Base-by-base conservation (phyloP, 2,888 invertebrate species). In the Lamellibrachia columna region DNA sequence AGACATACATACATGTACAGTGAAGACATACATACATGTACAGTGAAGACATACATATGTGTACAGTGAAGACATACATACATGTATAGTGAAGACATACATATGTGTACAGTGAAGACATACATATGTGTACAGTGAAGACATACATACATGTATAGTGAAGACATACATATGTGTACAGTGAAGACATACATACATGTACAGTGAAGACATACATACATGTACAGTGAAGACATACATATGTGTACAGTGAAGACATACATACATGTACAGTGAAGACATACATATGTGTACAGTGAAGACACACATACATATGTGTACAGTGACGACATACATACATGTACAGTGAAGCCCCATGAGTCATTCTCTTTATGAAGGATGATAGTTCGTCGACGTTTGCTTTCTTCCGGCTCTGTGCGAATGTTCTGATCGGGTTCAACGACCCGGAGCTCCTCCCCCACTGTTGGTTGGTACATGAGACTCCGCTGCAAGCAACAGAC, bases 291-390 rank as follows among this genome's bases (percentile, higher is more conserved):
- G 58, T 58, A 58, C 58, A 58, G 8, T 15, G 15, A 58, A 58
- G 3, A 15, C 15, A 58, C 2, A 58, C 58, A 58, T 58, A 58
- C 8, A 58, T 2, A 58, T 2, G 15, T 58, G 90, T 7, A 90
- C 52, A 53, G 6, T 9, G 40, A 15, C 0, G 40, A 91, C 52
- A 92, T 53, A 53, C 94, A 94, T 96, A 97, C 98, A 97, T 99
- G 97, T 28, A 95, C 97, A 0, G 99, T 99, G 97, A 99, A 99
- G 22, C 99, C 99, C 96, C 98, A 99, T 58, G 98, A 98, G 91
- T 98, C 98, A 96, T 98, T 93, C 96, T 98, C 98, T 97, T 98
- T 98, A 96, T 99, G 98, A 7, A 98, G 98, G 90, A 97, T 95
- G 93, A 94, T 93, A 93, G 99, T 99, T 28, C 99, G 98, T 91